A percentile compares a stretch with the other conserved stretches of the same genome.
phyloP scores from a whole-genome alignment of 2,113 vertebrate genomes.

The Vombatus ursinus region DNA sequence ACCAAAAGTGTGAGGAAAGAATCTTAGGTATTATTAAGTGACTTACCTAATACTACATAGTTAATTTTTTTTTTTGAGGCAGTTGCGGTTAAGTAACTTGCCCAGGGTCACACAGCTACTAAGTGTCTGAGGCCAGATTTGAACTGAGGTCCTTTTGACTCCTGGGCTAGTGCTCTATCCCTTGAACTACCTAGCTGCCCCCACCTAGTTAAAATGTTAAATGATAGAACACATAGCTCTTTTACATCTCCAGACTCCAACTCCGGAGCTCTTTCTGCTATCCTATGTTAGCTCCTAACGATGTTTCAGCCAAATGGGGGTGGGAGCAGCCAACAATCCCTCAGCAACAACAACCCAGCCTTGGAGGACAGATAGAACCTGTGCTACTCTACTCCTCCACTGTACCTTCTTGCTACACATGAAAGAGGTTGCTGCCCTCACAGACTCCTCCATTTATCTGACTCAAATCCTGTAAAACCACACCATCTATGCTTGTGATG shows the following conservation, averaged over 20 bases:
- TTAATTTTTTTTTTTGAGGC: background rate
- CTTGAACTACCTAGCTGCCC: background rate
- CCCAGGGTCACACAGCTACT: background rate
- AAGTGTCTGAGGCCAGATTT: background rate
- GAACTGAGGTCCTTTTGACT: background rate
- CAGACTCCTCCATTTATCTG: slow-evolving; percentile 90
- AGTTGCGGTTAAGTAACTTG: background rate
- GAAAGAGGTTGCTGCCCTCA: slow-evolving; percentile 80
- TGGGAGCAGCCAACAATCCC: slow-evolving; percentile 32
- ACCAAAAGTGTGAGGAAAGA: background rate
- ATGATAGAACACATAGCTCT: background rate
- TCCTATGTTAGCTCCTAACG: background rate
- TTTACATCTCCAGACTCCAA: background rate
- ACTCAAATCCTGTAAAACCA: slow-evolving; percentile 94
- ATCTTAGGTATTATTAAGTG: background rate
- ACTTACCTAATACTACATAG: background rate
- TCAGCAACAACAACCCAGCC: slow-evolving; percentile 73
- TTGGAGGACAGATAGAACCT: slow-evolving; percentile 77
- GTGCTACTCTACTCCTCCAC: slow-evolving; percentile 70
- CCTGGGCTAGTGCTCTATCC: background rate
- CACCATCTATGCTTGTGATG: slow-evolving; percentile 92
- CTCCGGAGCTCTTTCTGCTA: background rate
- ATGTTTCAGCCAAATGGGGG: slow-evolving; percentile 55
- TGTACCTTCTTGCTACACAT: slow-evolving; percentile 75
- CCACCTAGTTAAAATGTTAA: background rate